Base-by-base conservation (phyloP, 1,140 invertebrate species). In the Heliothis subflexa region DNA sequence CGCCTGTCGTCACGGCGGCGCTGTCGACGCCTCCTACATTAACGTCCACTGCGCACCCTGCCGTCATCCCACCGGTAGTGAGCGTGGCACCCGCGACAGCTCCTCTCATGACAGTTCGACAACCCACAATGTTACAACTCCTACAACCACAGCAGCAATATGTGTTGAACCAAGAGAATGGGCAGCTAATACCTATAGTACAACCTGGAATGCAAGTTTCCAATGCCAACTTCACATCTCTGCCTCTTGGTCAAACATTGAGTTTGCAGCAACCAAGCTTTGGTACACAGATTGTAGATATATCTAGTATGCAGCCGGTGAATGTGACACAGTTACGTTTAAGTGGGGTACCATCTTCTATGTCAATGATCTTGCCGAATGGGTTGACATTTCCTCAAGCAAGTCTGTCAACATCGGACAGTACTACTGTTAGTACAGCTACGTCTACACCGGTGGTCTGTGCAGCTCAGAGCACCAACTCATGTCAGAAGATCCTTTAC, bases 301-400 rank as follows among this genome's bases (percentile, higher is more conserved):
- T 94, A 80, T 91, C 93, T 21, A 91, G 84, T 68, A 91, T 94
- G 90, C 93, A 94, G 71, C 93, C 93, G 0, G 88, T 93, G 2
- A 94, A 94, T 85, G 91, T 93, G 0, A 94, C 92, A 14, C 93
- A 93, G 61, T 81, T 94, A 28, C 66, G 93, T 16, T 66, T 94
- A 28, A 94, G 93, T 87, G 93, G 93, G n/a, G 93, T 93, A 4
- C 93, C 93, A n/a, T 93, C 92, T 74, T 93, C 93, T 11, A 93
- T 94, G 93, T 93, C 93, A 57, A 94, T 94, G 93, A 91, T 94
- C 70, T 81, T 94, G 25, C 93, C 91, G 0, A 94, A 94, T 83
- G 91, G 93, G 0, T 68, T 93, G 3, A 85, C 88, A 55, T 90
- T 94, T 72, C 91, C 92, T 5, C 93, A 94, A 90, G 90, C 89